Evolutionary conservation across 2,797 vertebrate species (phyloP), one percentile per base, ranked within the genome.

Genomic region (Lithobates pipiens): DNA sequence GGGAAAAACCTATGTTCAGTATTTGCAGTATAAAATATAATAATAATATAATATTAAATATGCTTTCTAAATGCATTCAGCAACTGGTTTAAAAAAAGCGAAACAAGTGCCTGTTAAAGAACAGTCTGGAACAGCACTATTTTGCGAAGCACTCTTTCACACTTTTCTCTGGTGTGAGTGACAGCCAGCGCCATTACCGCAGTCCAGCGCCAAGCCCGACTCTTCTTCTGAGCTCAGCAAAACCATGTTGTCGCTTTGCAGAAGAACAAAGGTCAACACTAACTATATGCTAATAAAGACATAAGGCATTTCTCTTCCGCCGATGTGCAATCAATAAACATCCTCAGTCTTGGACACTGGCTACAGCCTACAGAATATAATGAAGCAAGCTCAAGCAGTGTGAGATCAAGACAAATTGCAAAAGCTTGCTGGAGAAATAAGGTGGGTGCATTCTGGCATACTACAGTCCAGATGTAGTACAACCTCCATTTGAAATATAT

Each of bases 221-320:
- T 36, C 54, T 13, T 29, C 36, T 76, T 46, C 72, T 18, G 29
- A 32, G 65, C 80, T 86, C 80, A 89, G 89, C 68, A 88, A 80
- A 88, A 86, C 68, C 9, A 34, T 44, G 57, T 82, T 84, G 85
- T 86, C 16, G 44, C 15, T 82, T 71, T n/a, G 57, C 46, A 21
- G 9, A 9, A 8, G 88, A 81, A 44, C 0, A 72, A 90, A 90
- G 90, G 80, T 84, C 90, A 85, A 0, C 44, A 88, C 16, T 80
- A 89, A 88, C 85, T 57, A 36, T 34, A 76, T 89, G 88, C 88
- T 88, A 90, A 88, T 70, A 23, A 85, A 21, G 63, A 65, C 82
- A 44, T 1, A 50, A 61, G 70, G 36, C 13, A 61, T 5, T 11
- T 34, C 39, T 76, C 79, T 83, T 54, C 18, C 54, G 27, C 5